Conservation (phyloP, 2,113 vertebrate species). For the Pica pica region DNA sequence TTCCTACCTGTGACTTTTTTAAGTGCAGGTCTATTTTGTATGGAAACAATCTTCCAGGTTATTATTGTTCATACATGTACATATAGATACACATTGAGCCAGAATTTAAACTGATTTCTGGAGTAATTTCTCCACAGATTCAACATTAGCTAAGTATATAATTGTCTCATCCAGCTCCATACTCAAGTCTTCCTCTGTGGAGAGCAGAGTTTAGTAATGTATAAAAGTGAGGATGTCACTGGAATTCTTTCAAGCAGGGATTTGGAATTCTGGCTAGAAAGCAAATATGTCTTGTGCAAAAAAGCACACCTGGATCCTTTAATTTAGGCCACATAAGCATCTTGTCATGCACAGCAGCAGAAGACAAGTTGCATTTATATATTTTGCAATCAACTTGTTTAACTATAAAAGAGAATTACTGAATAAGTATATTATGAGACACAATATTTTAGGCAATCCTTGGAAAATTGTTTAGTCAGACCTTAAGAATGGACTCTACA, state of each 20-base stretch:
- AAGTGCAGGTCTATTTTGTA: background rate
- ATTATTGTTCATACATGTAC: background rate
- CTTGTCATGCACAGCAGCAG: background rate
- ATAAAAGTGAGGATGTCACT: background rate
- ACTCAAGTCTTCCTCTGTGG: background rate
- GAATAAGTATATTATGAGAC: background rate
- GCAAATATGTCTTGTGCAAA: background rate
- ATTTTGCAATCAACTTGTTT: background rate
- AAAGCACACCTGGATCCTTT: background rate
- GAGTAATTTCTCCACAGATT: background rate
- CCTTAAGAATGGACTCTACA: background rate
- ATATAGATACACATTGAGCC: background rate
- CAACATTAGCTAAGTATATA: background rate
- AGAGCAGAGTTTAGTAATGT: background rate
- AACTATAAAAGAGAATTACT: background rate
- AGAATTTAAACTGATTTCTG: background rate
- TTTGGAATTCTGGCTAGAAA: background rate
- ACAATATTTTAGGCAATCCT: background rate
- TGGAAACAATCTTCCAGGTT: background rate
- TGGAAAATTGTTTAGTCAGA: background rate
- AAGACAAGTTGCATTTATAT: background rate
- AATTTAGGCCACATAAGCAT: background rate
- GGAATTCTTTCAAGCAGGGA: background rate
- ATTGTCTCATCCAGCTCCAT: background rate
- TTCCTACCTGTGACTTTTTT: background rate